These are phyloP conservation scores for Tenualosa ilisha DNA, from an alignment of 2,797 vertebrate genomes.

Conservation along the genomic window DNA sequence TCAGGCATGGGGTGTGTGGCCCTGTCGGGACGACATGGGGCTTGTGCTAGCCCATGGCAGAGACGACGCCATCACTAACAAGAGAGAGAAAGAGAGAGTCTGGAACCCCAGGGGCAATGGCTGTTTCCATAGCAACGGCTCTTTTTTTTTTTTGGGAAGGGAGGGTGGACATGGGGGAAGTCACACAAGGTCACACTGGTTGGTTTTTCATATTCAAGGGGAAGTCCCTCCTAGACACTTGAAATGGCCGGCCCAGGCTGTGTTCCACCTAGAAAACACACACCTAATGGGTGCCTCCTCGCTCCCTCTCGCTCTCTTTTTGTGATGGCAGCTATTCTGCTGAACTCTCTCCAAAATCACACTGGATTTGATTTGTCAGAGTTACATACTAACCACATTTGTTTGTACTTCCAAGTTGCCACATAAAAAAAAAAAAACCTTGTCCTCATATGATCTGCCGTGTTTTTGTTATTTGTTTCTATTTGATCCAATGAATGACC, in stretches of 20 bases:
- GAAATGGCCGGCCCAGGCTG: constrained; percentile 34
- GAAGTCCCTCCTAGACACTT: background rate
- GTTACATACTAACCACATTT: constrained; percentile 84
- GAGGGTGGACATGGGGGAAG: constrained; percentile 32
- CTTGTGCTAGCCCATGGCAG: constrained; percentile 83
- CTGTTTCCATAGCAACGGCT: constrained; percentile 65
- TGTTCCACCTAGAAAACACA: constrained; percentile 40
- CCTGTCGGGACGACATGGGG: constrained; percentile 55
- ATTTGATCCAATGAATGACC: constrained; percentile 69
- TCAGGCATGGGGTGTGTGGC: constrained; percentile 38
- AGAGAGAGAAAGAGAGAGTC: constrained; percentile 68
- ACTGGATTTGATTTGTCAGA: constrained; percentile 75
- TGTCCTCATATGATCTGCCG: constrained; percentile 81
- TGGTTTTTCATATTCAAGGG: background rate
- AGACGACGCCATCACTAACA: constrained; percentile 82
- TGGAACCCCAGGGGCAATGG: background rate
- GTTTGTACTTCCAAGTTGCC: constrained; percentile 79
- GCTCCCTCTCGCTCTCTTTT: constrained; percentile 78
- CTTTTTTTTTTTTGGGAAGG: constrained; percentile 66
- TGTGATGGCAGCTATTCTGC: constrained; percentile 83
- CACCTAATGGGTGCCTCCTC: constrained; percentile 47
- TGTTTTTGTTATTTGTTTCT: constrained; percentile 53
- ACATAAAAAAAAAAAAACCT: constrained; percentile 76
- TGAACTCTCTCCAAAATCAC: constrained; percentile 79
- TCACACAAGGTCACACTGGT: background rate